These are phyloP conservation scores for Chauna torquata DNA, from an alignment of 2,113 vertebrate species.

Conservation along the genomic window DNA sequence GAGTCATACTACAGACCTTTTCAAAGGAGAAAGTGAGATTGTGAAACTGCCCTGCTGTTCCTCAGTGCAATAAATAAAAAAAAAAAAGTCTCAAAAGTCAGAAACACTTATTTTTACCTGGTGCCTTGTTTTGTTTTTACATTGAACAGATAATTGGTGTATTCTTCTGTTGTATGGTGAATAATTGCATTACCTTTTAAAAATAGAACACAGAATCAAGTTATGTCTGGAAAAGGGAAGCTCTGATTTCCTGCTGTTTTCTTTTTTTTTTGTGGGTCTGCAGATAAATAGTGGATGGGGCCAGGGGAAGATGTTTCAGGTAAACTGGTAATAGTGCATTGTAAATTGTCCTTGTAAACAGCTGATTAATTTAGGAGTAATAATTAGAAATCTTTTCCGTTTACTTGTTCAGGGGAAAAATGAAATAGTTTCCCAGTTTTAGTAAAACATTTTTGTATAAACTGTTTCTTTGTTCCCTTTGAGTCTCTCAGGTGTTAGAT, in stretches of 20 bases:
- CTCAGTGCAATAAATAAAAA: conserved; percentile 78
- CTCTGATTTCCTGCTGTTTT: not conserved
- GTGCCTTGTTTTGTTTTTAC: conserved; percentile 54
- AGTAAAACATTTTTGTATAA: conserved; percentile 1
- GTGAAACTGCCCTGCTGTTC: conserved; percentile 75
- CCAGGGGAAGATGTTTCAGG: not conserved
- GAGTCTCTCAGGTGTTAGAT: not conserved
- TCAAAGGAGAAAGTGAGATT: conserved; percentile 54
- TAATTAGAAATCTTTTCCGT: not conserved
- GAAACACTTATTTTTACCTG: conserved; percentile 27
- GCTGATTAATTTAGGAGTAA: not conserved
- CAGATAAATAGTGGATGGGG: not conserved
- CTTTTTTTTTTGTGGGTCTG: not conserved
- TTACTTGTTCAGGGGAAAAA: not conserved
- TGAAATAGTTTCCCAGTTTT: not conserved
- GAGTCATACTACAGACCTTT: conserved; percentile 50
- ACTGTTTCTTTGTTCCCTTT: not conserved
- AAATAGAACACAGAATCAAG: not conserved
- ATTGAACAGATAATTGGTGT: not conserved
- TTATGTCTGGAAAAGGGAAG: not conserved
- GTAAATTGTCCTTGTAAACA: not conserved
- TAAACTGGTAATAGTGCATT: not conserved
- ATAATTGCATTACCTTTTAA: not conserved
- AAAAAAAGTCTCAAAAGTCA: conserved; percentile 66
- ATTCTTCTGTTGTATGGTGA: not conserved